phyloP scores from a whole-genome alignment of 2,888 invertebrate genomes.

The Eudemis profundana region DNA sequence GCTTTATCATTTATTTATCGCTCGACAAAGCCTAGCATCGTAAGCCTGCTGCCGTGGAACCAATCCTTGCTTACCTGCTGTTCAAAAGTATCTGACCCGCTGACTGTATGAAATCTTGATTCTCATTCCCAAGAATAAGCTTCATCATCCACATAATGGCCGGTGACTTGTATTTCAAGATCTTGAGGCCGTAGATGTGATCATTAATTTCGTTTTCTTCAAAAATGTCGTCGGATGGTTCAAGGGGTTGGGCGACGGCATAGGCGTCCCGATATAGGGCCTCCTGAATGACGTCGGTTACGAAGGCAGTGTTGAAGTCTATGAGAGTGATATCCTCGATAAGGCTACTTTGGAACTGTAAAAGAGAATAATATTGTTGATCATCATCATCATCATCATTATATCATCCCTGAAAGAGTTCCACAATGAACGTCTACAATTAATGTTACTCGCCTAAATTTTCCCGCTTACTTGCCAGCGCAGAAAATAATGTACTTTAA shows the following conservation, averaged over 20 bases:
- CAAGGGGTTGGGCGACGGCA: conserved; percentile 52
- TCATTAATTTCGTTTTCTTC: conserved; percentile 61
- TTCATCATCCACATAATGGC: conserved; percentile 69
- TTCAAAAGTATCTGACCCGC: conserved; percentile 61
- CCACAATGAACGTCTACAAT: no score
- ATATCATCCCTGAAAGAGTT: no score
- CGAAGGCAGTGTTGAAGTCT: conserved; percentile 70
- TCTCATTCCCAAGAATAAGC: conserved; percentile 56
- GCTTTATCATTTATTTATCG: not conserved
- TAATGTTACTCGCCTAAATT: no score
- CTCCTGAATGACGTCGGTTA: conserved; percentile 74
- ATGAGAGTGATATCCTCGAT: conserved; percentile 57
- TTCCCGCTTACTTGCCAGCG: no score
- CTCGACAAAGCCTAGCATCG: no score
- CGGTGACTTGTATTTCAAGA: conserved; percentile 67
- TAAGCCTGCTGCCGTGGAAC: no score
- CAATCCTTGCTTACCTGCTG: conserved; percentile 55
- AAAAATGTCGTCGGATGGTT: conserved; percentile 57
- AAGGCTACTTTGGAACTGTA: conserved; percentile 61
- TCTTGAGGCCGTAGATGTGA: conserved; percentile 57
- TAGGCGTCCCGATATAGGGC: conserved; percentile 67
- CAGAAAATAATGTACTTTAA: no score
- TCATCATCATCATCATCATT: no score
- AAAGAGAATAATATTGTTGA: conserved; percentile 34
- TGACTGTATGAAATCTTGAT: conserved; percentile 61